Conservation (phyloP, 2,797 vertebrate species). For the Crax fasciolata region DNA sequence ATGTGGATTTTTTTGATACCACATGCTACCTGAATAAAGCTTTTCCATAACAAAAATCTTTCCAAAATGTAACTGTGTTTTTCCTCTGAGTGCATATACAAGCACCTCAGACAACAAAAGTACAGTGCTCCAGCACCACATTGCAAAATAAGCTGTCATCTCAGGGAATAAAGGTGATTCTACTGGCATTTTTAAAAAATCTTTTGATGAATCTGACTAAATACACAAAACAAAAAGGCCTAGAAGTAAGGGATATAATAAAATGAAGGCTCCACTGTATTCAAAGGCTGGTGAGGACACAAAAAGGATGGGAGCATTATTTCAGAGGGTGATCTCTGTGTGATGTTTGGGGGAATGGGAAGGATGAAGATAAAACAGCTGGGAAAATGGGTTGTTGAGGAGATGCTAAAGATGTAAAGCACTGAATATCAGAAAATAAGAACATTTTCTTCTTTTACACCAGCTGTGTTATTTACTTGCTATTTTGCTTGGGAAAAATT, state of each 20-base stretch:
- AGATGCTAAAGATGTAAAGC: background rate
- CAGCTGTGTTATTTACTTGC: background rate
- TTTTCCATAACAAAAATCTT: background rate
- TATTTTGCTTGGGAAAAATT: background rate
- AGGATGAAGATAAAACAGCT: background rate
- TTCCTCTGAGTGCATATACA: background rate
- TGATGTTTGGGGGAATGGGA: background rate
- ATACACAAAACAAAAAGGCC: background rate
- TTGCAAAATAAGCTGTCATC: background rate
- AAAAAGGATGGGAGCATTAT: background rate
- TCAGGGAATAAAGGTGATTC: background rate
- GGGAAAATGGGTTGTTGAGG: background rate
- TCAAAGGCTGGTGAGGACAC: background rate
- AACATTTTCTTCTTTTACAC: background rate
- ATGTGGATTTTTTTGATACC: background rate
- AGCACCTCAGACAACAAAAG: background rate
- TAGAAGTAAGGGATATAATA: conserved; percentile 10
- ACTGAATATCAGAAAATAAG: background rate
- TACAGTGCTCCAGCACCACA: background rate
- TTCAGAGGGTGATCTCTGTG: background rate
- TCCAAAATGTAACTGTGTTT: background rate
- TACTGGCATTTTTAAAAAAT: background rate
- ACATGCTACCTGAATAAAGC: background rate
- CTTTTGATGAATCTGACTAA: background rate
- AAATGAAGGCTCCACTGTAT: background rate